Evolutionary conservation across 2,113 vertebrate genomes (phyloP).

Genomic region (Vidua chalybeata): DNA sequence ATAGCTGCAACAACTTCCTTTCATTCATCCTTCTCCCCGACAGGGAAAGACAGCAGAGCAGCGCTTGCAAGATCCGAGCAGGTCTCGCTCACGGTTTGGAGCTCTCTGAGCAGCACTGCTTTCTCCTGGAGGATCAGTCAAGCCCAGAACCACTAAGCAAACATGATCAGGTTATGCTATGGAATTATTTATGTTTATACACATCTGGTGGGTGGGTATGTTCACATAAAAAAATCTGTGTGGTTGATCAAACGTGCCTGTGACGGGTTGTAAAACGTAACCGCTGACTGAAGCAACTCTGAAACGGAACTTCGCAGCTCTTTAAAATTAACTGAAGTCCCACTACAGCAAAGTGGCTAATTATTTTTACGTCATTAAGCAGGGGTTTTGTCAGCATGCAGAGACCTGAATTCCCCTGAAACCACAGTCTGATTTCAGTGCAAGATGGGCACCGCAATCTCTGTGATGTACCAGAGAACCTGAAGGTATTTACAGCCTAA

Average conservation of each 20-base stretch:
- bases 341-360: neutral
- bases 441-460: neutral
- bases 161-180: neutral
- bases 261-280: neutral
- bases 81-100: fast-evolving
- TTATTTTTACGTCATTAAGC: constrained; percentile 3
- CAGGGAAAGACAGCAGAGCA: neutral
- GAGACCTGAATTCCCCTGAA: neutral
- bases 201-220: neutral
- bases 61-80: fast-evolving
- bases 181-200: neutral
- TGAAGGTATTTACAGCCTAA: neutral
- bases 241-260: neutral
- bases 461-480: neutral
- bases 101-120: neutral
- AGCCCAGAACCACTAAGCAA: neutral
- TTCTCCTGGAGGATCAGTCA: neutral
- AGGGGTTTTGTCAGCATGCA: neutral
- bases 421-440: neutral
- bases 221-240: neutral
- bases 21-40: neutral
- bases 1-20: neutral
- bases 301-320: neutral
- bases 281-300: neutral
- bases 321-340: neutral